phyloP scores from a whole-genome alignment of 92 coral and sea anemone genomes.

The Parazoanthus atlanticus region DNA sequence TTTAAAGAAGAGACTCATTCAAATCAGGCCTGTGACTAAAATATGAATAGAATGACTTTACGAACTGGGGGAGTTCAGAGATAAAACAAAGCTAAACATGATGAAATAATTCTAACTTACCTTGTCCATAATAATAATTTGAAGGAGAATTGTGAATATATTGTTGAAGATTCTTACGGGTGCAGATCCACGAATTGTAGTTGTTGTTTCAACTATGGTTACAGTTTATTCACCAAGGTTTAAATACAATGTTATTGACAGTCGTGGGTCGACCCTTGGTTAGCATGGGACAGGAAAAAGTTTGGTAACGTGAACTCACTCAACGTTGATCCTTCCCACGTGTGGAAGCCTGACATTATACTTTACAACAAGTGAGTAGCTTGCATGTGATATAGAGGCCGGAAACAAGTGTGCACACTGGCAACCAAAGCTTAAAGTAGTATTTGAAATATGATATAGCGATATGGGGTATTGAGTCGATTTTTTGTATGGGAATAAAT shows the following conservation, averaged over 20 bases:
- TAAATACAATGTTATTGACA: background rate
- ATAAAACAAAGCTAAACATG: too few species aligned
- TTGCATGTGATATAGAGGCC: background rate
- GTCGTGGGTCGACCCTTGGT: conserved; percentile 78
- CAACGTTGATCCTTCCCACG: conserved; percentile 60
- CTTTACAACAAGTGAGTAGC: conserved; percentile 69
- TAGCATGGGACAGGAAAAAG: conserved; percentile 64
- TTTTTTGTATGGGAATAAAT: too few species aligned
- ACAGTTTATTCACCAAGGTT: background rate
- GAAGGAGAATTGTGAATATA: background rate
- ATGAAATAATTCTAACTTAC: too few species aligned
- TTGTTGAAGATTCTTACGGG: background rate
- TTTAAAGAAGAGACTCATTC: too few species aligned
- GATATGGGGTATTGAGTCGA: too few species aligned
- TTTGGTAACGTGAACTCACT: conserved; percentile 61
- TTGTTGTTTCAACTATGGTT: too few species aligned
- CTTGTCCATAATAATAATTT: background rate
- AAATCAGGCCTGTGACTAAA: too few species aligned
- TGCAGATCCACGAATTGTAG: too few species aligned
- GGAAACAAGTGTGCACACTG: background rate
- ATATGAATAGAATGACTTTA: too few species aligned
- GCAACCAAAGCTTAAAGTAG: background rate
- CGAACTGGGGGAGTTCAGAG: too few species aligned
- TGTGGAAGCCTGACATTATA: conserved; percentile 78
- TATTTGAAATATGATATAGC: too few species aligned